Evolutionary conservation across 2,888 invertebrate genomes (phyloP), one percentile per base, ranked within the genome.

Genomic region (Emmelina monodactyla): DNA sequence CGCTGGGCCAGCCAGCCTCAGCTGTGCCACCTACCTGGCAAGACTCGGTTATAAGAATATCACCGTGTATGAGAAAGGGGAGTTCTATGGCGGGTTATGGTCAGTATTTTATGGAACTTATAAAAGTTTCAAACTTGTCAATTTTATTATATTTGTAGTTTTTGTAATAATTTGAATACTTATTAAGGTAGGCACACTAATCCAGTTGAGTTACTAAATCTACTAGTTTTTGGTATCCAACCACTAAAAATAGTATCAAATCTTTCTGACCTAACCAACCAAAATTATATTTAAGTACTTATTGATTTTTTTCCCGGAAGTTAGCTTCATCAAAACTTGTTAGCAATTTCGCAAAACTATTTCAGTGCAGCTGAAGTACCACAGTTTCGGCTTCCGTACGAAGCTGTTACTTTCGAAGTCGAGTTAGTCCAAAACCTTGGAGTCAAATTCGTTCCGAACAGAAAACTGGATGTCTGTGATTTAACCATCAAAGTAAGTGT

Each of bases 1-100:
- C 0, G 97, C 95, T 42, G 99, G 99, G 0, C 98, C 99, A 0
- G 96, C 98, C 3, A 94, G 95, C 6, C 82, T 97, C 36, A 97
- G 97, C 7, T 98, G 98, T 58, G 97, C 97, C 1, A 96, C 97
- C 11, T 99, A 94, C 75, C 78, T 99, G 12, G 97, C 91, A 0
- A 83, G 99, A 14, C 78, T 99, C n/a, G 99, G 99, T 0, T 99
- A 99, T 61, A 85, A 87, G 5, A 80, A 97, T 55, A 76, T 99
- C 14, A 95, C 92, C 0, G 89, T 99, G 42, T 98, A 91, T 65
- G 99, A 99, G 65, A 95, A 91, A 60, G 83, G 92, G 49, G 66
- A 85, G 1, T 94, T 87, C 58, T 68, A 94, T 32, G 99, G 99
- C 7, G 98, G 99, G 2, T 79, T 99, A 10, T 92, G 91, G 91